A percentile compares a stretch with the other conserved stretches of the same genome.
Evolutionary conservation across 2,113 vertebrate genomes (phyloP).

Genomic region (Entomyzon cyanotis): DNA sequence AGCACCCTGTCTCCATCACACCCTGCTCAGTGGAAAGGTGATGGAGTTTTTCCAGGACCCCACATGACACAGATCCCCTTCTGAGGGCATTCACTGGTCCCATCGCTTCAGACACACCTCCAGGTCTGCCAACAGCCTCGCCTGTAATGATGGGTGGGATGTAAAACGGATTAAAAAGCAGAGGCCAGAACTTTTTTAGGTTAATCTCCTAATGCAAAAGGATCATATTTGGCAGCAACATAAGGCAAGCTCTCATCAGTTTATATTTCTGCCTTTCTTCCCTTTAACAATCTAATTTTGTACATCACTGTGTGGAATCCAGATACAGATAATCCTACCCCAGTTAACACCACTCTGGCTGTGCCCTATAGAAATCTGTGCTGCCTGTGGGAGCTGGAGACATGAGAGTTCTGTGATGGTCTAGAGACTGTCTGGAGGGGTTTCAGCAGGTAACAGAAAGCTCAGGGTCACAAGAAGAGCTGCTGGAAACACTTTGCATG

Average conservation of each 20-base stretch:
- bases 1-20: not conserved
- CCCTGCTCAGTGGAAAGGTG: not conserved
- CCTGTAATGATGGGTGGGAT: not conserved
- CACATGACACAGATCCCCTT: not conserved
- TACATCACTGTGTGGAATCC: not conserved
- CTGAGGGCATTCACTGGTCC: not conserved
- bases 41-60: not conserved
- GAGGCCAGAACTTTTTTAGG: not conserved
- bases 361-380: not conserved
- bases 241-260: conserved; percentile 2
- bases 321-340: not conserved
- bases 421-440: not conserved
- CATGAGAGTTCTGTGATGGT: not conserved
- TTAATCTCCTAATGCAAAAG: conserved; percentile 33
- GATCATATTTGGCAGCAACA: not conserved
- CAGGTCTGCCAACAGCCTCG: not conserved
- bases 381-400: not conserved
- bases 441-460: not conserved
- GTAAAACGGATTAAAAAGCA: not conserved
- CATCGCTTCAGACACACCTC: fast-evolving
- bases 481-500: not conserved
- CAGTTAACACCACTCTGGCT: not conserved
- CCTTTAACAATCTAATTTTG: not conserved
- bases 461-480: not conserved
- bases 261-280: conserved; percentile 28